Evolutionary conservation across 2,113 vertebrate species (phyloP), one percentile per base, ranked within the genome.

Genomic region (Etia nguti): DNA sequence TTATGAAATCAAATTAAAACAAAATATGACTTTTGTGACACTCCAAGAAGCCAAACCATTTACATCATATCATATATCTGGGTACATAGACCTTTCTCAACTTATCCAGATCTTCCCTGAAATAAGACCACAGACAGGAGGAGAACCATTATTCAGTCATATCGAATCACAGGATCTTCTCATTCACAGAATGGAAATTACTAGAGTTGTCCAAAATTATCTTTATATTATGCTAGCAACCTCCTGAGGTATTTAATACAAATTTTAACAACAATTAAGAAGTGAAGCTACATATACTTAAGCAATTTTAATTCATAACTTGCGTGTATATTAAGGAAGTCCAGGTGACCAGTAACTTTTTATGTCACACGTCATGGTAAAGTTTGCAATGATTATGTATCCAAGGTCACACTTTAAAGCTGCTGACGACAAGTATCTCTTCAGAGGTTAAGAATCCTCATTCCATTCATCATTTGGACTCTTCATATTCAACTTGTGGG

Each of bases 321-420:
- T 93, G 94, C 41, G 2, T 89, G 2, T 2, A 89, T 96, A 96
- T 10, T 0, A 1, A 68, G 93, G 92, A 59, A 80, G 6, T 31
- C 2, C 4, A n/a, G 95, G 90, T 6, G 18, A 34, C 96, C 96
- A 96, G 22, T 18, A 24, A 6, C 15, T 34, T 4, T 88, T 62
- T 2, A 59, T 15, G 0, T 10, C 41, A 86, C 96, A 96, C 1
- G 2, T 59, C 36, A 56, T 1, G 2, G 3, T 59, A 3, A 0
- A 0, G 0, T 0, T 0, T 20, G 94, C 95, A 0, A 1, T 3
- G 87, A 95, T 91, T 1, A 0, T 1, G 50, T 81, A 94, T 50
- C 90, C 90, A 38, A 8, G 0, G 0, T 1, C 11, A 80, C 95
- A 96, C 10, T 10, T 0, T 10, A 77, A 93, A 0, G 2, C 80